Evolutionary conservation across 2,113 vertebrate genomes (phyloP), one percentile per base, ranked within the genome.

Genomic region (Setophaga kirtlandii): DNA sequence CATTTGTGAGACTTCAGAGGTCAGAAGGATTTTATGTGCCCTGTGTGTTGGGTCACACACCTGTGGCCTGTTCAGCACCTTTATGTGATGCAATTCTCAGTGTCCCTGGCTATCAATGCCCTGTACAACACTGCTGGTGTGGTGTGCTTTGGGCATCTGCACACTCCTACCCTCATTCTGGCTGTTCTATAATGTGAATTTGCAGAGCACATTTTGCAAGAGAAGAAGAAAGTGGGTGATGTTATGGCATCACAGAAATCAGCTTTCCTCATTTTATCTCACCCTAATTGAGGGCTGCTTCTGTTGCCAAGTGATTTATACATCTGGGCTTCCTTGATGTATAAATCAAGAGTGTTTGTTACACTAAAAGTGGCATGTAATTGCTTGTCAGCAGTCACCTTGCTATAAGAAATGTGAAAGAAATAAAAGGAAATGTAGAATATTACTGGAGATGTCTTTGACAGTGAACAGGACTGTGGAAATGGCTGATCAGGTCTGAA

Each of bases 331-430:
- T 83, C 52, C 76, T 64, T 73, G 88, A 69, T 90, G 90, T 96
- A 89, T 75, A 85, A 94, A 93, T 75, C 81, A 94, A 68, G 78
- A 21, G 11, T 81, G 62, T 86, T 89, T 94, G 62, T 94, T 89
- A 42, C 62, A 83, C 42, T 63, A 59, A 77, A 90, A 64, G 20
- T 79, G 31, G 65, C 55, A 76, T 80, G 76, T 25, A 89, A 58
- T 64, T 79, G 42, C 75, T 94, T 95, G 60, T 89, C 78, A 97
- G 86, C 82, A 87, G 60, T 78, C 65, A 87, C 60, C 59, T 93
- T 25, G 30, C 84, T 84, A 85, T 79, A 44, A 93, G 59, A 67
- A 75, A 90, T 23, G 55, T 15, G 60, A 87, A 91, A 76, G 50
- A 59, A 82, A 95, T 46, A 49, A 94, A 92, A 87, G 46, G 58